A percentile compares a stretch with the other conserved stretches of the same genome.
phyloP scores from a whole-genome alignment of 2,888 invertebrate genomes.

The Cenopis cana region DNA sequence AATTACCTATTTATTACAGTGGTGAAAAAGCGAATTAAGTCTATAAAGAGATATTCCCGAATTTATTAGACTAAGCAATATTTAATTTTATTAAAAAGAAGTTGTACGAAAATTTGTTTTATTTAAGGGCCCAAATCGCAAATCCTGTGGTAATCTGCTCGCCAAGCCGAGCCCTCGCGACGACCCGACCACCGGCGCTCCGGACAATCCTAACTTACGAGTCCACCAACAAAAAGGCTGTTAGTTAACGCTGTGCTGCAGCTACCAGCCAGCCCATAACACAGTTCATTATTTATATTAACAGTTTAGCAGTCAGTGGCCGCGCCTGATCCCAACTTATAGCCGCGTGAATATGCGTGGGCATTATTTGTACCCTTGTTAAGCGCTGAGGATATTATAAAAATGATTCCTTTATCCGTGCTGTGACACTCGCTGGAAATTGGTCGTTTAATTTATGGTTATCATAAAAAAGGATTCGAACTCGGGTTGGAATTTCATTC shows the following conservation, averaged over 20 bases:
- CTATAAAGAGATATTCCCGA: too few species aligned
- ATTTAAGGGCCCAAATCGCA: background rate
- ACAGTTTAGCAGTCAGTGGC: conserved; percentile 84
- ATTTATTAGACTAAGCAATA: background rate
- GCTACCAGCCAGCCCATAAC: conserved; percentile 78
- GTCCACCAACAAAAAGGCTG: conserved; percentile 73
- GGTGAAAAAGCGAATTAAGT: too few species aligned
- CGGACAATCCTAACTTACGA: conserved; percentile 62
- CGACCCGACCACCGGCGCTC: conserved; percentile 40
- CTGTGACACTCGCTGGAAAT: conserved; percentile 84
- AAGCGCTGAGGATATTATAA: conserved; percentile 84
- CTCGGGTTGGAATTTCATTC: conserved; percentile 85
- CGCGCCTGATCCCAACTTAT: conserved; percentile 78
- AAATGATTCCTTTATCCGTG: conserved; percentile 84
- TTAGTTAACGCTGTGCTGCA: conserved; percentile 77
- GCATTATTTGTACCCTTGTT: conserved; percentile 84
- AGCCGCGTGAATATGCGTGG: conserved; percentile 83
- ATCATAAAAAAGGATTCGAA: conserved; percentile 83
- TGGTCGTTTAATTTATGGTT: conserved; percentile 82
- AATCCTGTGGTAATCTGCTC: conserved; percentile 45
- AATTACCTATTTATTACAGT: too few species aligned
- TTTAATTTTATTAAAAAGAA: background rate
- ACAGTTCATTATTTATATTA: conserved; percentile 85
- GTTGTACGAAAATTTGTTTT: background rate
- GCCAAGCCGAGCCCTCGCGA: conserved; percentile 10